Evolutionary conservation across 2,888 invertebrate genomes (phyloP), one percentile per base, ranked within the genome.

Genomic region (Drosophila birchii): DNA sequence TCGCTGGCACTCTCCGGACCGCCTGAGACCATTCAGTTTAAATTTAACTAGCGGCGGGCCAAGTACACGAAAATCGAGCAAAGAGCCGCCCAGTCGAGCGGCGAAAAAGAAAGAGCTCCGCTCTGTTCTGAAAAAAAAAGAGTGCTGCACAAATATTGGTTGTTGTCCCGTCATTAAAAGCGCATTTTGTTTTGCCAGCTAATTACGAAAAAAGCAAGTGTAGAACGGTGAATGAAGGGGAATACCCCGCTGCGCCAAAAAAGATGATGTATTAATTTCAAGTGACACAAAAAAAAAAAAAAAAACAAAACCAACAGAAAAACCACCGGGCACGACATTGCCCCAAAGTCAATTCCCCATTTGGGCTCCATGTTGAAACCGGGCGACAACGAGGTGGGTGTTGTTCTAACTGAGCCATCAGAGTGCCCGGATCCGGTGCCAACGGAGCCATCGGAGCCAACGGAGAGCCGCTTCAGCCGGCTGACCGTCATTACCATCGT

Each of bases 21-120:
- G 38, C 38, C 64, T 76, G 8, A 44, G 59, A 38, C 45, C 29
- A 78, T 90, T 90, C 82, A 90, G 90, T 90, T 90, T 89, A 89
- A 90, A 83, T 82, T 86, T 80, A 90, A 87, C 90, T 84, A 80
- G 89, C 90, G 83, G 84, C 80, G 88, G 73, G 82, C 80, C 62
- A 85, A 86, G 76, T 83, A 79, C 88, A 64, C 55, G 45, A 66
- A 64, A 47, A 3, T 51, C 74, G 38, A 49, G 57, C 45, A 29
- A 26, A 45, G 43, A 23, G 54, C 75, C 75, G 54, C 70, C 75
- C 29, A 29, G n/a, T 26, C 51, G 41, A 23, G 54, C 75, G 63
- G 64, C 56, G 36, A 39, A 49, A 55, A 44, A 58, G 62, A 67
- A 72, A 38, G 72, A 57, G 61, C 29, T 59, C 34, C 54, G 43